Evolutionary conservation across 2,888 invertebrate genomes (phyloP).

Genomic region (Diplazon laetatorius): DNA sequence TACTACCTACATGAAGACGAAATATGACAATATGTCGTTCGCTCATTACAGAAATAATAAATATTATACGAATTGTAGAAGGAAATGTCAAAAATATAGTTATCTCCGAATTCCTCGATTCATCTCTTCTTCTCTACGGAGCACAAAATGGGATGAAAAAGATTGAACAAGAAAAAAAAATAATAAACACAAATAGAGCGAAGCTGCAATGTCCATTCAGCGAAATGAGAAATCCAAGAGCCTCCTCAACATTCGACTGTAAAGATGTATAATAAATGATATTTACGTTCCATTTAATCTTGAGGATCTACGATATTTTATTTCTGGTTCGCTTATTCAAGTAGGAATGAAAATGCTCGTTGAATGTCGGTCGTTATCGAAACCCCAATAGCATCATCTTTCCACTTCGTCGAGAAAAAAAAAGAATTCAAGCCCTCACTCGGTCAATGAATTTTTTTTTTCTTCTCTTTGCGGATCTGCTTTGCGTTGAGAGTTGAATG

Average conservation of each 20-base stretch:
- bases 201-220: background rate
- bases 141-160: too few species aligned
- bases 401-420: background rate
- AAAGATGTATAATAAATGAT: conserved; percentile 7
- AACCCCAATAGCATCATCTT: background rate
- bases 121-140: too few species aligned
- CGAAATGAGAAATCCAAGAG: background rate
- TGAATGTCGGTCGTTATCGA: background rate
- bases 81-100: too few species aligned
- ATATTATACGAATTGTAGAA: too few species aligned
- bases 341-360: background rate
- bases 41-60: too few species aligned
- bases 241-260: background rate
- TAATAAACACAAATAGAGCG: background rate
- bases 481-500: background rate
- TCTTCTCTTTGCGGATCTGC: background rate
- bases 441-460: background rate
- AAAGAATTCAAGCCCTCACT: background rate
- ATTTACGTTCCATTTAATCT: background rate
- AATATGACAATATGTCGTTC: too few species aligned
- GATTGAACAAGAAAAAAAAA: background rate
- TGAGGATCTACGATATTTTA: background rate
- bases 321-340: background rate
- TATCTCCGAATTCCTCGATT: too few species aligned
- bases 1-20: too few species aligned